phyloP scores from a whole-genome alignment of 2,888 invertebrate species.

The Dioctria linearis region DNA sequence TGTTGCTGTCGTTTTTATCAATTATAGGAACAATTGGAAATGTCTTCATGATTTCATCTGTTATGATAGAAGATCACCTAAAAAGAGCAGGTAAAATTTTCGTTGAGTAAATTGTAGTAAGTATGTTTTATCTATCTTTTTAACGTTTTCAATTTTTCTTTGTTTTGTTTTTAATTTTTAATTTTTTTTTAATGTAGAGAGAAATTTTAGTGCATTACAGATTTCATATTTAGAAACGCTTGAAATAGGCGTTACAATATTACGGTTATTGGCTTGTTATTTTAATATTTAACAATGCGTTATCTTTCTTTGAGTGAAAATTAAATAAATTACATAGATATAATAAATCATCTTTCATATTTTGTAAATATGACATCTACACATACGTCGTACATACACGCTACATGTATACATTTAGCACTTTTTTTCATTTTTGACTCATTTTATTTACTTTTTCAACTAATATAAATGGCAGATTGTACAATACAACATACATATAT shows the following conservation, averaged over 20 bases:
- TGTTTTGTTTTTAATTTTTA: not conserved
- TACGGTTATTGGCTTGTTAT: constrained; percentile 8
- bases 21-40: constrained; percentile 81
- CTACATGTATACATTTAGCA: too few relatives aligned
- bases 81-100: constrained; percentile 75
- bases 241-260: constrained; percentile 22
- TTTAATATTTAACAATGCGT: not conserved
- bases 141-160: constrained; percentile 32
- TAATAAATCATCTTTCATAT: too few relatives aligned
- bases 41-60: constrained; percentile 82
- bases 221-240: constrained; percentile 26
- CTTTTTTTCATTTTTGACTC: too few relatives aligned
- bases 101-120: too few relatives aligned
- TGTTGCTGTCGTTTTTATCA: constrained; percentile 77
- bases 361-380: too few relatives aligned
- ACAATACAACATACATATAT: too few relatives aligned
- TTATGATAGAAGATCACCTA: constrained; percentile 81
- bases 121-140: not conserved
- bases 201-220: constrained; percentile 19
- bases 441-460: too few relatives aligned
- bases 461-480: too few relatives aligned
- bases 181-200: constrained; percentile 1
- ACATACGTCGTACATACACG: too few relatives aligned
- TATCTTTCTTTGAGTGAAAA: constrained; percentile 15
- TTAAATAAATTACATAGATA: not conserved